These are phyloP conservation scores for Zonitis immaculata DNA, from an alignment of 2,888 invertebrate genomes.

Conservation along the genomic window DNA sequence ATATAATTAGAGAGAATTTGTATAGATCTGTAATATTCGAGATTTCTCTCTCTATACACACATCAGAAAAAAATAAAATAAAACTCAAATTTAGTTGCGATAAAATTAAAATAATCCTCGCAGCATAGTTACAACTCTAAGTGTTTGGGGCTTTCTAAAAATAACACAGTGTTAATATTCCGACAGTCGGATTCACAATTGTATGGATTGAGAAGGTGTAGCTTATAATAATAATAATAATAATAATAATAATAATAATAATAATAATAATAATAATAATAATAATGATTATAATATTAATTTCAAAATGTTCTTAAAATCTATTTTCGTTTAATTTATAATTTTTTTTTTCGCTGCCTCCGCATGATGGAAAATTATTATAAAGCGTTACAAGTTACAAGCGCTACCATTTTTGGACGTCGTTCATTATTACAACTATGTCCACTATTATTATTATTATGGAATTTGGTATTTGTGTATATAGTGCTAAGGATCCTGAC, in stretches of 20 bases:
- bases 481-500: not conserved
- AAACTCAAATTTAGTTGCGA: constrained; percentile 42
- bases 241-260: too few species aligned
- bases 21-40: too few species aligned
- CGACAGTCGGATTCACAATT: constrained; percentile 19
- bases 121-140: constrained; percentile 38
- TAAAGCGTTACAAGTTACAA: constrained; percentile 7
- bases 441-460: too few species aligned
- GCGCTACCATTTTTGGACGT: constrained; percentile 7
- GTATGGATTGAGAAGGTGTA: constrained; percentile 13
- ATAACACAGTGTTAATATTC: constrained; percentile 27
- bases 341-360: constrained; percentile 17
- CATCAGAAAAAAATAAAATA: constrained; percentile 26
- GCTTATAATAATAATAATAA: constrained; percentile 28
- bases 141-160: constrained; percentile 43
- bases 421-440: not conserved
- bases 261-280: too few species aligned
- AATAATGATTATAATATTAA: constrained; percentile 29
- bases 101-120: constrained; percentile 47
- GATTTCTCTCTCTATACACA: too few species aligned
- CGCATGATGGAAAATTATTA: constrained; percentile 17
- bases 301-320: constrained; percentile 29
- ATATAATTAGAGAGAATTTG: constrained; percentile 38
- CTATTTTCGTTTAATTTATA: constrained; percentile 30
- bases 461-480: not conserved